These are phyloP conservation scores for Plemyria rubiginata DNA, from an alignment of 2,888 invertebrate genomes.

Conservation along the genomic window DNA sequence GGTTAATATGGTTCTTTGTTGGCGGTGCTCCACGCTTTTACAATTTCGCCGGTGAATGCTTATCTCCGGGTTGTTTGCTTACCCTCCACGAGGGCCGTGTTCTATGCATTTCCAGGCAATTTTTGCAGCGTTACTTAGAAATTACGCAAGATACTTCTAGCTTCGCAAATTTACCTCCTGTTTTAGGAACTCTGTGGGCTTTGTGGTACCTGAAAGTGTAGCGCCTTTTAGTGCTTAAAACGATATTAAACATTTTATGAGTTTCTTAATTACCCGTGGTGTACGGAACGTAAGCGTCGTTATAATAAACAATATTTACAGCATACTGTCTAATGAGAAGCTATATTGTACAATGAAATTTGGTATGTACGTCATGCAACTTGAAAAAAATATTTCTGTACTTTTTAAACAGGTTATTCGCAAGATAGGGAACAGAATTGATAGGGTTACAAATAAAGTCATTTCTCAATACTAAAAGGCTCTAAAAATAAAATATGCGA, in stretches of 20 bases:
- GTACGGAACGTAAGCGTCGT: constrained; percentile 19
- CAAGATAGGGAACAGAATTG: not conserved
- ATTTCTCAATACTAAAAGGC: constrained; percentile 16
- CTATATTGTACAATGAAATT: constrained; percentile 12
- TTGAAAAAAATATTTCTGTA: not conserved
- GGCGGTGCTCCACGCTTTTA: constrained; percentile 65
- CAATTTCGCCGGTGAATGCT: constrained; percentile 78
- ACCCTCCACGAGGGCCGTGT: constrained; percentile 61
- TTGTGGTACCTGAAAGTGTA: constrained; percentile 13
- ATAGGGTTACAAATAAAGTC: constrained; percentile 5
- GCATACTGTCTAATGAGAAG: constrained; percentile 22
- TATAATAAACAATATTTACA: constrained; percentile 27
- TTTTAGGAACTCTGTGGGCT: constrained; percentile 44
- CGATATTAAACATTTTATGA: constrained; percentile 32
- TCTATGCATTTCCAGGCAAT: constrained; percentile 54
- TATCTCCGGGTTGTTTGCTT: constrained; percentile 77
- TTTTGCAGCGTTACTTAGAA: constrained; percentile 72
- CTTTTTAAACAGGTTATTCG: not conserved
- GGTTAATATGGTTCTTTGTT: constrained; percentile 82
- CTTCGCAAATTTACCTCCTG: constrained; percentile 52
- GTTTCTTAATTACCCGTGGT: constrained; percentile 27
- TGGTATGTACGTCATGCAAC: not conserved
- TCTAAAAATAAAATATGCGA: constrained; percentile 48
- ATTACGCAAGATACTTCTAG: constrained; percentile 60
- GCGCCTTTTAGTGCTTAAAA: constrained; percentile 22